Base-by-base conservation (phyloP, 2,797 vertebrate species). In the Sus cebifrons region DNA sequence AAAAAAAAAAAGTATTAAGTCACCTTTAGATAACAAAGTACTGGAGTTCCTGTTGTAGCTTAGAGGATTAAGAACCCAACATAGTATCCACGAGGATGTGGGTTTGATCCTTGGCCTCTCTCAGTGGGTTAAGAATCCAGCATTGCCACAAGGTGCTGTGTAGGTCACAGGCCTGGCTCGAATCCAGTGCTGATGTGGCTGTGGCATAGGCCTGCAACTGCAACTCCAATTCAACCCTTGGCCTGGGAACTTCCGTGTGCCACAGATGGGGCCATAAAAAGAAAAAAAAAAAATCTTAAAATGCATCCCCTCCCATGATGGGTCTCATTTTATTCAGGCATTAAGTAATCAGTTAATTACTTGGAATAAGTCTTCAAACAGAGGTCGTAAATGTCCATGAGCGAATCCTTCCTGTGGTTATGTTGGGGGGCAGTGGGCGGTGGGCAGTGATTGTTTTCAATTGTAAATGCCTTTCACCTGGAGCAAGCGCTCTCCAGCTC, bases 211-310 rank as follows among this genome's bases (percentile, higher is more conserved):
- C 44, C 44, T 49, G 44, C 44, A 49, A 10, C 44, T 49, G 44
- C 44, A 49, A 49, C 9, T 49, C 44, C 44, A 49, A 49, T 49
- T 49, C 44, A 49, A 7, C 9, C 6, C 44, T 10, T 49, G 44
- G 44, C 44, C 44, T 49, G 44, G 44, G 44, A 49, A 49, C 36
- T 36, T 36, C 36, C 3, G 36, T 49, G 9, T 49, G 44, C 44
- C 44, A 49, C 44, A 49, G 44, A 49, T 49, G 44, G 44, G 44
- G 44, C 44, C 44, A 49, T 49, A 49, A 49, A 49, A 49, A 49
- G 44, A 49, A 49, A 49, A 49, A n/a, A n/a, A 49, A 10, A 17
- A 92, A 90, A 90, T 95, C 70, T 91, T 84, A 65, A 93, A 93
- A 77, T 29, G 27, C 49, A 14, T 4, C 18, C 23, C 11, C 8